Evolutionary conservation across 2,113 vertebrate genomes (phyloP).

Genomic region (Phaetusa simplex): DNA sequence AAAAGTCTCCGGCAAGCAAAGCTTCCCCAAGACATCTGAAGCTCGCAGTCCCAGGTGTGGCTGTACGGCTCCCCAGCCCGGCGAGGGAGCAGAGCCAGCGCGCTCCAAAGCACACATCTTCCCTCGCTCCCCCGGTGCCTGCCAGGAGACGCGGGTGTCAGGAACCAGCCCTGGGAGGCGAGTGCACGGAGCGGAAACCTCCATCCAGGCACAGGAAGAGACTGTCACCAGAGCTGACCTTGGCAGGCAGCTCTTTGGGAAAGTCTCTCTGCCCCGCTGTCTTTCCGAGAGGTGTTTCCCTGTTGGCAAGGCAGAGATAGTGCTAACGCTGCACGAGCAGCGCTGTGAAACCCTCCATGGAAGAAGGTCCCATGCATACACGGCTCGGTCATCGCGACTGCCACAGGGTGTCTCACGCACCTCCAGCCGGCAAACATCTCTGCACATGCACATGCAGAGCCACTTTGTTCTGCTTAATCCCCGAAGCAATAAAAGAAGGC

Average conservation of each 20-base stretch:
- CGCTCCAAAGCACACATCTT: background rate
- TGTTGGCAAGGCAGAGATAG: background rate
- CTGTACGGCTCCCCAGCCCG: background rate
- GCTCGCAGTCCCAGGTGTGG: background rate
- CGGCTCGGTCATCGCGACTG: rapidly evolving
- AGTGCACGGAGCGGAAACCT: background rate
- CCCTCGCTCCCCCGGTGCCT: background rate
- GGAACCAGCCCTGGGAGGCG: background rate
- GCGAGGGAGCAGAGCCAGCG: background rate
- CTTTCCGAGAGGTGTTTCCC: background rate
- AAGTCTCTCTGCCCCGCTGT: background rate
- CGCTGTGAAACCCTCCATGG: rapidly evolving
- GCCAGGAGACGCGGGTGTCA: background rate
- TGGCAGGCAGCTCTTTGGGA: background rate
- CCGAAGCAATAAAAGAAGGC: constrained; percentile 46
- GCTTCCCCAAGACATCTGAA: background rate
- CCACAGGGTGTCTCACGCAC: constrained; percentile 25
- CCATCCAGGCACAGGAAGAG: rapidly evolving
- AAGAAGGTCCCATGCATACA: background rate
- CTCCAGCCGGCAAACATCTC: background rate
- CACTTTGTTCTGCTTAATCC: constrained; percentile 57
- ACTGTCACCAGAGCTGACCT: background rate
- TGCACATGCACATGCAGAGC: background rate
- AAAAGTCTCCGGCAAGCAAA: background rate
- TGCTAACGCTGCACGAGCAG: rapidly evolving